These are phyloP conservation scores for Himalopsyche phryganea DNA, from an alignment of 1,140 invertebrate genomes.

Conservation along the genomic window DNA sequence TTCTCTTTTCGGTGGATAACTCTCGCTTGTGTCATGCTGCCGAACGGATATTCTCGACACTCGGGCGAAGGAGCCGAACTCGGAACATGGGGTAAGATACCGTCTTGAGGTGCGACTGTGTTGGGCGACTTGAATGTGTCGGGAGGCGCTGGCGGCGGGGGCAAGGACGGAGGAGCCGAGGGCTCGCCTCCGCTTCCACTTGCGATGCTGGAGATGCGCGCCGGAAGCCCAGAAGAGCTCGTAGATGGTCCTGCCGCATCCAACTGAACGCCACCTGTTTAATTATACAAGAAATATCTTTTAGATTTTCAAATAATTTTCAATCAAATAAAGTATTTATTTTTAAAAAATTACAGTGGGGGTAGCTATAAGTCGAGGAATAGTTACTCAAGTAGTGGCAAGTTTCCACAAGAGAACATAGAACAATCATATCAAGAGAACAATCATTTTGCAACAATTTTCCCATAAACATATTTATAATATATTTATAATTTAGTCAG, in stretches of 20 bases:
- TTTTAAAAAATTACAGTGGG: too few relatives aligned
- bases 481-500: too few relatives aligned
- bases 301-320: too few relatives aligned
- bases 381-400: too few relatives aligned
- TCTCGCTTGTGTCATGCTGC: slow-evolving; percentile 83
- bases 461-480: too few relatives aligned
- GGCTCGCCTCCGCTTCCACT: slow-evolving; percentile 37
- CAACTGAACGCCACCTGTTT: background rate
- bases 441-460: too few relatives aligned
- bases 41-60: slow-evolving; percentile 71
- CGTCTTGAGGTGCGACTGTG: slow-evolving; percentile 77
- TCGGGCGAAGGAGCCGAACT: slow-evolving; percentile 44
- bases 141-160: slow-evolving; percentile 31
- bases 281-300: background rate
- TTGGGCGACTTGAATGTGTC: slow-evolving; percentile 72
- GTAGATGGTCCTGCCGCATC: slow-evolving; percentile 11
- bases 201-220: background rate
- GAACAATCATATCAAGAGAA: too few relatives aligned
- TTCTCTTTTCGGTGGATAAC: slow-evolving; percentile 56
- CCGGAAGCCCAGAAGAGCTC: background rate
- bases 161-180: slow-evolving; percentile 31
- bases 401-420: too few relatives aligned
- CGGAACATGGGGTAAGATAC: slow-evolving; percentile 58
- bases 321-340: too few relatives aligned
- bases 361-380: too few relatives aligned